phyloP scores from a whole-genome alignment of 2,797 vertebrate genomes.

The Silurus lanzhouensis region DNA sequence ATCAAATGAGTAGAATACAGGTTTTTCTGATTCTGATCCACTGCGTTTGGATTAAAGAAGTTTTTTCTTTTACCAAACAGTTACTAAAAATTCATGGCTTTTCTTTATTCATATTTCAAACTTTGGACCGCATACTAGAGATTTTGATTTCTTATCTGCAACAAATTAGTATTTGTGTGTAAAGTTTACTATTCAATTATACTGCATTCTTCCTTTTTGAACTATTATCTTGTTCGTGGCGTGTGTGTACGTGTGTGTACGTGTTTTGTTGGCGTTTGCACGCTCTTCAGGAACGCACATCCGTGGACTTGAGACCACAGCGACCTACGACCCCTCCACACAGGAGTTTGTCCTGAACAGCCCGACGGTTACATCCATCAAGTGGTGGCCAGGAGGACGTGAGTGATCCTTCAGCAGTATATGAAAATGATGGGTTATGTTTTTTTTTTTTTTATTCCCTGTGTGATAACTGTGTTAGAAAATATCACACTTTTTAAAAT shows the following conservation, averaged over 20 bases:
- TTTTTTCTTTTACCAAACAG: not conserved
- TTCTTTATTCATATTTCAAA: not conserved
- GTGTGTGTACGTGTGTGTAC: not conserved
- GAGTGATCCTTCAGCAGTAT: constrained; percentile 67
- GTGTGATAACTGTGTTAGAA: not conserved
- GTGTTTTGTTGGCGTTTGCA: not conserved
- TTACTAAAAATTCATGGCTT: not conserved
- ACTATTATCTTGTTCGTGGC: not conserved
- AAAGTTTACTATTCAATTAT: not conserved
- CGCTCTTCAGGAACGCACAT: constrained; percentile 86
- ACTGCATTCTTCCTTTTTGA: constrained; percentile 7
- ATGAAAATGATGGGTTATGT: not conserved
- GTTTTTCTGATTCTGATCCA: not conserved
- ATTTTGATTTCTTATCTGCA: not conserved
- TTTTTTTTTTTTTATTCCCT: not conserved
- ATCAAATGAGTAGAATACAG: not conserved
- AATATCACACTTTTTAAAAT: not conserved
- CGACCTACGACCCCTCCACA: constrained; percentile 89
- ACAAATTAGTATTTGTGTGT: constrained; percentile 9
- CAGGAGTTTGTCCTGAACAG: constrained; percentile 96
- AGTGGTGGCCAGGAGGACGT: constrained; percentile 99
- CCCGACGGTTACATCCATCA: constrained; percentile 95
- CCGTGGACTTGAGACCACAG: constrained; percentile 93
- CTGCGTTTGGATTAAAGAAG: not conserved
- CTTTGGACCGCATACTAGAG: constrained; percentile 20